phyloP scores from a whole-genome alignment of 2,797 vertebrate genomes.

The Trichosurus vulpecula region DNA sequence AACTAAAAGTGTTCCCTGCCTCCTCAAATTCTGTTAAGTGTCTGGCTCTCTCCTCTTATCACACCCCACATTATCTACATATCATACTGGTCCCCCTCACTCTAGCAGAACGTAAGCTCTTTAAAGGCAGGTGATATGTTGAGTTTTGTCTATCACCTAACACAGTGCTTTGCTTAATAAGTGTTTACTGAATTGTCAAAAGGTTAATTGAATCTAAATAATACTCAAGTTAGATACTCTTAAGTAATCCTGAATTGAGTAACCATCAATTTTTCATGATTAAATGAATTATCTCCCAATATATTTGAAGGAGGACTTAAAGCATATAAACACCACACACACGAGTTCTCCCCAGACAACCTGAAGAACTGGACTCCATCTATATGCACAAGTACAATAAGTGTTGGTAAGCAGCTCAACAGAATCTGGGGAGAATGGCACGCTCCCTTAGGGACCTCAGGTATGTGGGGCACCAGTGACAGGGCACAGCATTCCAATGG shows the following conservation, averaged over 20 bases:
- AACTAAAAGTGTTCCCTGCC: background rate
- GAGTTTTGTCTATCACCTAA: constrained; percentile 60
- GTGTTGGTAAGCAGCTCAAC: background rate
- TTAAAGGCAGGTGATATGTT: constrained; percentile 41
- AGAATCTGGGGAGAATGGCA: background rate
- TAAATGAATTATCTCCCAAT: constrained; percentile 36
- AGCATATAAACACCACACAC: constrained; percentile 24
- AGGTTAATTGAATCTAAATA: constrained; percentile 41
- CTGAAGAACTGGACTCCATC: background rate
- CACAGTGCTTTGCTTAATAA: constrained; percentile 44
- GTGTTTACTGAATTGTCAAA: constrained; percentile 53
- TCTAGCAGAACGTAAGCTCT: constrained; percentile 24
- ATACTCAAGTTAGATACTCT: constrained; percentile 15
- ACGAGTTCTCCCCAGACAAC: background rate
- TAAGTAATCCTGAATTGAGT: constrained; percentile 15
- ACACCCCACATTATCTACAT: background rate
- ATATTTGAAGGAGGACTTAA: constrained; percentile 43
- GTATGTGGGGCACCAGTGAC: background rate
- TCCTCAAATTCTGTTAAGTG: background rate
- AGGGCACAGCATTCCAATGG: constrained; percentile 2
- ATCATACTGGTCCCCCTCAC: background rate
- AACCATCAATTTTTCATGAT: constrained; percentile 25
- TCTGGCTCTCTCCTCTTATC: background rate
- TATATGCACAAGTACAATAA: background rate
- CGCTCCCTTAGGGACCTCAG: background rate